These are phyloP conservation scores for Poeciliopsis retropinna DNA, from an alignment of 2,113 vertebrate species.

Conservation along the genomic window DNA sequence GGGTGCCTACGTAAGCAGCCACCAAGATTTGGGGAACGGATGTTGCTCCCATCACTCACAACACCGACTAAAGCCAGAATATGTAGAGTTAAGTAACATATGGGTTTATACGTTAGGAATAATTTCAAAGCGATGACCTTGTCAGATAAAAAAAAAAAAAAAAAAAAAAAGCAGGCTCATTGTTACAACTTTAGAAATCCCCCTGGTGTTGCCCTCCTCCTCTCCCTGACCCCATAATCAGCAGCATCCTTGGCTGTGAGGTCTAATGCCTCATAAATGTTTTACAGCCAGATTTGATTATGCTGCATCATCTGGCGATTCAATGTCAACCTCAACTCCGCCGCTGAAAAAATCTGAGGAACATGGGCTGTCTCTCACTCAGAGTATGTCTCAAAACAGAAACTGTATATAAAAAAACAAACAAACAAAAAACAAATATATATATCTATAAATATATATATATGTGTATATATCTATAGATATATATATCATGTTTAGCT, in stretches of 20 bases:
- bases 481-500: neutral
- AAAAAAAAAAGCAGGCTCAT: neutral
- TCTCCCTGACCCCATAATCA: conserved; percentile 47
- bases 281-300: conserved; percentile 68
- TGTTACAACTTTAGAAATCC: conserved; percentile 32
- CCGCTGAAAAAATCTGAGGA: conserved; percentile 33
- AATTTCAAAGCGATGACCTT: neutral
- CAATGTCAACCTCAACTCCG: conserved; percentile 33
- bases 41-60: conserved; percentile 25
- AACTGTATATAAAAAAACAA: no score
- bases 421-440: no score
- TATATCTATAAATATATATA: neutral
- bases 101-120: neutral
- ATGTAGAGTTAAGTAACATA: conserved; percentile 7
- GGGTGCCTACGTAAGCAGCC: conserved; percentile 32
- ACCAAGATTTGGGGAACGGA: conserved; percentile 25
- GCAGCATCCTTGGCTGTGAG: conserved; percentile 40
- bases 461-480: neutral
- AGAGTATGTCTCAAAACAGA: neutral
- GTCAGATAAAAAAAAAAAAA: conserved; percentile 13
- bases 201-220: conserved; percentile 19
- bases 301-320: conserved; percentile 69
- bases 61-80: conserved; percentile 6
- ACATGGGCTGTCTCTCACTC: neutral
- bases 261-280: conserved; percentile 74